Conservation (phyloP, 2,888 invertebrate species). For the Pristionchus arcanus region DNA sequence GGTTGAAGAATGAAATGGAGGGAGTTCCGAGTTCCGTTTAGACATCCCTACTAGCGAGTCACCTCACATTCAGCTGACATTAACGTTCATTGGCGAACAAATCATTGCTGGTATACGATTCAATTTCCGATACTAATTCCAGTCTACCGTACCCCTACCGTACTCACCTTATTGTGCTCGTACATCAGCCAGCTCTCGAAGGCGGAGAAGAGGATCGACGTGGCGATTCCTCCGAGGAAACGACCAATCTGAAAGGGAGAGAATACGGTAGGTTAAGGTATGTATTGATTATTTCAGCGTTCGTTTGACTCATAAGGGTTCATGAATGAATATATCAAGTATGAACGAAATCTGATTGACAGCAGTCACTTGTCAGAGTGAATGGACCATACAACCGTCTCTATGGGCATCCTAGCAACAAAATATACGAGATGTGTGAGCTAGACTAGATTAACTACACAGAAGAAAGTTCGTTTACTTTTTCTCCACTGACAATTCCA, state of each 20-base stretch:
- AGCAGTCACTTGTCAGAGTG: no score
- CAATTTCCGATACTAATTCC: not conserved
- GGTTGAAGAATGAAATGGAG: no score
- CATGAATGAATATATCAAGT: no score
- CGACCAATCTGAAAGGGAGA: conserved; percentile 64
- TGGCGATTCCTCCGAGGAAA: conserved; percentile 82
- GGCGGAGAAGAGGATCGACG: conserved; percentile 82
- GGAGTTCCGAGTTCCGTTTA: no score
- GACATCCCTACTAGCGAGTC: not conserved
- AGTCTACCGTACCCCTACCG: not conserved
- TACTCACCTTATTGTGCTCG: conserved; percentile 81
- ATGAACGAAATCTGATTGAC: no score
- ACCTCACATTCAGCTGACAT: conserved; percentile 53
- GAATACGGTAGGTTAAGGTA: conserved; percentile 62
- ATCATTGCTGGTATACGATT: not conserved
- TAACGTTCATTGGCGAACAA: no score
- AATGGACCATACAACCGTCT: no score
- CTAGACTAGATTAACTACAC: no score
- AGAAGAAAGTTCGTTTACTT: no score
- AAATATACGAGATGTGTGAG: no score
- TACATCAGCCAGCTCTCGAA: conserved; percentile 82
- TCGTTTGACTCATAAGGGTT: no score
- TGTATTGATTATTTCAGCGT: not conserved
- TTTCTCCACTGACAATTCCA: not conserved
- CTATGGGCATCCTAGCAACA: no score